A percentile compares a stretch with the other conserved stretches of the same genome.
These are phyloP conservation scores for Zaprionus taronus DNA, from an alignment of 1,140 invertebrate species.

Conservation along the genomic window DNA sequence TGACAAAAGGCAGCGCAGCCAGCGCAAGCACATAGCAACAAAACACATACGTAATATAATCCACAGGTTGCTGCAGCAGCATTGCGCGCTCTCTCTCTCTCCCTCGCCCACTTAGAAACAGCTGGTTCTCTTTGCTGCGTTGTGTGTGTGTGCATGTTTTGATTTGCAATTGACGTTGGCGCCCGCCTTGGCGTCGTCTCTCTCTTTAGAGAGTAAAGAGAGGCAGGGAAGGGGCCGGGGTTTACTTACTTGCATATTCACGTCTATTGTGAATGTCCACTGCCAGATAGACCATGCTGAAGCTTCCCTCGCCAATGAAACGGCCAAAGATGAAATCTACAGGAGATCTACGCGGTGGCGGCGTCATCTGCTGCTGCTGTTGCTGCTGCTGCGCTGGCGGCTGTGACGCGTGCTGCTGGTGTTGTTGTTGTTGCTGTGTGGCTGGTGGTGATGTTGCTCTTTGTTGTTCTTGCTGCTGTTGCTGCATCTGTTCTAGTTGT, in stretches of 20 bases:
- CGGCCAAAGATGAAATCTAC: conserved; percentile 98
- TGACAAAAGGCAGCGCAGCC: conserved; percentile 16
- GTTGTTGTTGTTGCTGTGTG: conserved; percentile 40
- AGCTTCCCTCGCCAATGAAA: conserved; percentile 98
- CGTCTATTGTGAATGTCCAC: conserved; percentile 95
- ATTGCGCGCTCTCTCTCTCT: not conserved
- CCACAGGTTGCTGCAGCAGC: conserved; percentile 31
- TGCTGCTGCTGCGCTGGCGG: conserved; percentile 33
- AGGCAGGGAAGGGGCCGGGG: not conserved
- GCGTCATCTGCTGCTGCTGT: conserved; percentile 61
- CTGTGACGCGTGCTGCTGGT: conserved; percentile 21
- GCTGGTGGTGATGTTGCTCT: conserved; percentile 45
- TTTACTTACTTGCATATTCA: conserved; percentile 96
- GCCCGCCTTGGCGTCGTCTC: conserved; percentile 32
- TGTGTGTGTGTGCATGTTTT: conserved; percentile 36
- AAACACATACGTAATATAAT: conserved; percentile 1
- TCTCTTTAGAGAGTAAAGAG: not conserved
- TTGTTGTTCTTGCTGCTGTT: conserved; percentile 41
- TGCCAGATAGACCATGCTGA: conserved; percentile 96
- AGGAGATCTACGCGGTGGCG: conserved; percentile 88
- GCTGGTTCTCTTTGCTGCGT: conserved; percentile 25
- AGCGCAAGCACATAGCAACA: conserved; percentile 14
- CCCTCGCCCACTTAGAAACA: conserved; percentile 13
- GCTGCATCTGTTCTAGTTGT: conserved; percentile 25
- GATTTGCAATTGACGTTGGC: conserved; percentile 37